Evolutionary conservation across 2,797 vertebrate species (phyloP).

Genomic region (Oreochromis grahami): DNA sequence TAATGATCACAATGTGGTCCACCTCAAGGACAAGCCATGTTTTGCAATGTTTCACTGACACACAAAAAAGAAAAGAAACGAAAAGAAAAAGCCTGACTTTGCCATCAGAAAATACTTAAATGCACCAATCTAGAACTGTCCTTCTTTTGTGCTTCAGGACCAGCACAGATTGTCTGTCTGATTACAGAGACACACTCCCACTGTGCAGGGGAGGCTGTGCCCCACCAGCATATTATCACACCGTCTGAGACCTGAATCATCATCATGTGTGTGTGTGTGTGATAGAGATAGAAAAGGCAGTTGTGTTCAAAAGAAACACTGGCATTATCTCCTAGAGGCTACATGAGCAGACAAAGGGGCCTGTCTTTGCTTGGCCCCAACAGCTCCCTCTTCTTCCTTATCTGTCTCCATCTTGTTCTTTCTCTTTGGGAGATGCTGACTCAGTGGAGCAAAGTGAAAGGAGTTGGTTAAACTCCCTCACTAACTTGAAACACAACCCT

Average conservation of each 20-base stretch:
- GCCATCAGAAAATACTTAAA: neutral
- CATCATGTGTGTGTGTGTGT: neutral
- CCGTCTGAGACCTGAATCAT: slow-evolving; percentile 60
- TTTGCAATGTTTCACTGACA: slow-evolving; percentile 5
- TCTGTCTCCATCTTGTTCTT: slow-evolving; percentile 25
- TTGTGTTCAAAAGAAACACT: slow-evolving; percentile 41
- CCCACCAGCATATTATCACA: slow-evolving; percentile 51
- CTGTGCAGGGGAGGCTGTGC: slow-evolving; percentile 36
- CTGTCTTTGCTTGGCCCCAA: slow-evolving; percentile 30
- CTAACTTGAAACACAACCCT: slow-evolving; percentile 14
- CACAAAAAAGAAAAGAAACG: rapidly evolving
- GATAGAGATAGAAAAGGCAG: neutral
- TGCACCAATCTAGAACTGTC: slow-evolving; percentile 16
- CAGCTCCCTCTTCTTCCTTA: slow-evolving; percentile 20
- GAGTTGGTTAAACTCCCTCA: slow-evolving; percentile 17
- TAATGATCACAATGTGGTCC: slow-evolving; percentile 19
- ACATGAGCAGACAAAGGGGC: slow-evolving; percentile 42
- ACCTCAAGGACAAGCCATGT: slow-evolving; percentile 18
- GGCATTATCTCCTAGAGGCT: slow-evolving; percentile 36
- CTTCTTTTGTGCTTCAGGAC: slow-evolving; percentile 31
- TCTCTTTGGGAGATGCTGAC: slow-evolving; percentile 44
- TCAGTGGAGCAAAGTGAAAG: slow-evolving; percentile 54
- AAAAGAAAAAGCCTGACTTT: neutral
- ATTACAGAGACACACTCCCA: slow-evolving; percentile 47
- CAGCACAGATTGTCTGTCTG: slow-evolving; percentile 57